Evolutionary conservation across 2,888 invertebrate species (phyloP).

Genomic region (Scrobipalpa atriplicella): DNA sequence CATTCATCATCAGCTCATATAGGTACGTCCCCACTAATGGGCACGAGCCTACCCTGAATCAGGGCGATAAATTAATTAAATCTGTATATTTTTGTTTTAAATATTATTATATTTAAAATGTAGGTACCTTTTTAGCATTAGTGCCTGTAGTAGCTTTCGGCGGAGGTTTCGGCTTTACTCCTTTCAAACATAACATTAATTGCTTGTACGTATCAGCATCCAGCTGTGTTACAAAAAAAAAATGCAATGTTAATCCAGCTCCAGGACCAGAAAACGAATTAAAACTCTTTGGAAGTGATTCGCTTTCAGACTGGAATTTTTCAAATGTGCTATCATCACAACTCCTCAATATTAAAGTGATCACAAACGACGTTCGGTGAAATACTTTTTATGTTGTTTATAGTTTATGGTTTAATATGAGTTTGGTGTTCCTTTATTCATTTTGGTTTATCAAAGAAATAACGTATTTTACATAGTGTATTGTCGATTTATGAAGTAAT

Average conservation of each 20-base stretch:
- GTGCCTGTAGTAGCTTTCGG: conserved; percentile 59
- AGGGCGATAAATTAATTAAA: background rate
- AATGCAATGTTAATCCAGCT: background rate
- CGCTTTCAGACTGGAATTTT: background rate
- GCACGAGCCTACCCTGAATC: too few species aligned
- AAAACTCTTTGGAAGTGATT: conserved; percentile 4
- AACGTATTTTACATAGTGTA: too few species aligned
- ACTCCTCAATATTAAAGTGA: background rate
- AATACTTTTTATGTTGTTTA: too few species aligned
- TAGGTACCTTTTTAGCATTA: conserved; percentile 58
- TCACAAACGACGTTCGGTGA: background rate
- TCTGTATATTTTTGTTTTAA: background rate
- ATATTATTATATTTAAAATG: background rate
- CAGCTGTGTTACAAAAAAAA: conserved; percentile 51
- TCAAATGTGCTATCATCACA: background rate
- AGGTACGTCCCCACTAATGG: too few species aligned
- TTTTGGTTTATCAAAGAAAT: too few species aligned
- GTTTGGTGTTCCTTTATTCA: too few species aligned
- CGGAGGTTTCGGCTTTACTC: conserved; percentile 49
- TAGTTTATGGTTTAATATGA: too few species aligned
- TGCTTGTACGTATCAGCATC: conserved; percentile 65
- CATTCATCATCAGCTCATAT: too few species aligned
- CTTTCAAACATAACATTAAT: conserved; percentile 66
- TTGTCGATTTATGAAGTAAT: too few species aligned
- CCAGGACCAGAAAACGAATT: background rate